Evolutionary conservation across 2,888 invertebrate genomes (phyloP).

Genomic region (Elysia crispata): DNA sequence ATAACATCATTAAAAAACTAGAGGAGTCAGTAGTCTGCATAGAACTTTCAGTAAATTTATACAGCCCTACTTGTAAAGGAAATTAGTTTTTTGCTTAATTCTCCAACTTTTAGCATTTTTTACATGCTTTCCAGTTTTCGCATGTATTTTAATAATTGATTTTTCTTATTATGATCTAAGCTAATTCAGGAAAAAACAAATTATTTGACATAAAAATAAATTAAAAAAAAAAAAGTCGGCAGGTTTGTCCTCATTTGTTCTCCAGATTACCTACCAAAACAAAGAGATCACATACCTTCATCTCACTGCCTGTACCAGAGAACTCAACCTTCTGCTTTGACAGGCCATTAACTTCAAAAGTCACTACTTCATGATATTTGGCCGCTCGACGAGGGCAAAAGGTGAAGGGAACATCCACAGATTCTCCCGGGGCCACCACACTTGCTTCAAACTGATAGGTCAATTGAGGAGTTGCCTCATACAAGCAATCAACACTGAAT

Average conservation of each 20-base stretch:
- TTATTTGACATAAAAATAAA: too few species aligned
- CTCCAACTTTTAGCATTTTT: too few species aligned
- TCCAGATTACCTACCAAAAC: background rate
- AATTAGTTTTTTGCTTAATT: too few species aligned
- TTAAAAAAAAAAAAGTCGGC: background rate
- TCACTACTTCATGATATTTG: constrained; percentile 73
- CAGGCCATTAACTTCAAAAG: constrained; percentile 77
- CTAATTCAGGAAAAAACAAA: too few species aligned
- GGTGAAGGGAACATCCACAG: constrained; percentile 70
- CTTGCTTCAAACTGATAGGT: constrained; percentile 75
- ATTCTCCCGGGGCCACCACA: constrained; percentile 70
- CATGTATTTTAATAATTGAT: too few species aligned
- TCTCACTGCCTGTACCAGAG: constrained; percentile 74
- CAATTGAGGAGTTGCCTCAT: constrained; percentile 68
- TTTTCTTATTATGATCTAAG: too few species aligned
- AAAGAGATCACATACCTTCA: constrained; percentile 68
- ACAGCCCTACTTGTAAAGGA: too few species aligned
- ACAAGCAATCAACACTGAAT: constrained; percentile 75
- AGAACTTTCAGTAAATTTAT: too few species aligned
- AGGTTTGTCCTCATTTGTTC: background rate
- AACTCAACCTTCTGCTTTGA: constrained; percentile 74
- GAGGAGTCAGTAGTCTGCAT: too few species aligned
- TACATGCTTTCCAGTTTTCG: too few species aligned
- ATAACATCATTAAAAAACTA: too few species aligned
- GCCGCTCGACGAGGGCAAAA: constrained; percentile 74